phyloP scores from a whole-genome alignment of 1,140 invertebrate species.

The Onthophagus taurus region DNA sequence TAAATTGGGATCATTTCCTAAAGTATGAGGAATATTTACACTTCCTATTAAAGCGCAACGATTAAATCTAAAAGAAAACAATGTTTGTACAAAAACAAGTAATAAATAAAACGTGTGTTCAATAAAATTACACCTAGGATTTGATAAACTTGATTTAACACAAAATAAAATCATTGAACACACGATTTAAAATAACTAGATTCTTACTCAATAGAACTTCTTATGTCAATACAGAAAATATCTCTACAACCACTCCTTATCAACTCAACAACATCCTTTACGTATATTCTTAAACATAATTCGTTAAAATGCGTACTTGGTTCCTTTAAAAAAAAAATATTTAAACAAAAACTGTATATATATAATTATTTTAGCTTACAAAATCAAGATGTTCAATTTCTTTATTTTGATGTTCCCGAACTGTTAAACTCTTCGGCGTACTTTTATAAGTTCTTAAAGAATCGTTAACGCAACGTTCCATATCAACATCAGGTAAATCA shows the following conservation, averaged over 20 bases:
- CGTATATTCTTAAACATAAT: conserved; percentile 72
- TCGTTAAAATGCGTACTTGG: conserved; percentile 40
- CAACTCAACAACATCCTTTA: conserved; percentile 71
- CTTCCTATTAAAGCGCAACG: conserved; percentile 66
- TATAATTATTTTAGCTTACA: conserved; percentile 8
- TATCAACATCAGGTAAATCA: conserved; percentile 95
- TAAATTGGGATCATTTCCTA: conserved; percentile 51
- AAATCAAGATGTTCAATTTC: conserved; percentile 4
- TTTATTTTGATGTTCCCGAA: conserved; percentile 57
- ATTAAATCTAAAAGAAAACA: conserved; percentile 52
- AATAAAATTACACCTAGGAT: conserved; percentile 10
- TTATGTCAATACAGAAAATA: conserved; percentile 67
- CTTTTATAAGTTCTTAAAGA: conserved; percentile 77
- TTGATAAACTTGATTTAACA: no score
- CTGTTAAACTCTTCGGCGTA: conserved; percentile 83
- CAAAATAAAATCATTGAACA: conserved; percentile 13
- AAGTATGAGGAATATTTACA: conserved; percentile 77
- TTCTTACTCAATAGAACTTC: conserved; percentile 58
- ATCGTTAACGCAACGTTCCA: conserved; percentile 84
- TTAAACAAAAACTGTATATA: conserved; percentile 1
- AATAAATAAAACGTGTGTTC: conserved; percentile 4
- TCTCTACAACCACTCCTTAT: conserved; percentile 54
- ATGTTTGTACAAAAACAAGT: conserved; percentile 12
- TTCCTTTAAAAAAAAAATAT: conserved; percentile 3
- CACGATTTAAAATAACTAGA: conserved; percentile 8